These are phyloP conservation scores for Arrhamphus sclerolepis DNA, from an alignment of 2,797 vertebrate genomes.

Conservation along the genomic window DNA sequence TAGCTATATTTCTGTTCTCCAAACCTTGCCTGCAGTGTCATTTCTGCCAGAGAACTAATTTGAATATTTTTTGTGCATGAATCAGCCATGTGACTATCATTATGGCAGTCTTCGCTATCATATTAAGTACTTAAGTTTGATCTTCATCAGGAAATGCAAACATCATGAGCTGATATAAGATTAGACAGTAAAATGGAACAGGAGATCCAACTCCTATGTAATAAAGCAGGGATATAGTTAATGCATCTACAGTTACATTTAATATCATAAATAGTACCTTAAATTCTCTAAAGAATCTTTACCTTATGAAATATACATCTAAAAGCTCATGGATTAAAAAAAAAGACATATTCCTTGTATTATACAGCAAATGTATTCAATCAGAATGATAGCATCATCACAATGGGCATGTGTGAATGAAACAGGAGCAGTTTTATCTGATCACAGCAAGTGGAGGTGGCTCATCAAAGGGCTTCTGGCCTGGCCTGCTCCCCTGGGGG, in stretches of 20 bases:
- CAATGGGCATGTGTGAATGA: conserved; percentile 48
- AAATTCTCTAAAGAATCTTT: too few species aligned
- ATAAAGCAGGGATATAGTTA: conserved; percentile 5
- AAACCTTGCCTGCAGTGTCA: conserved; percentile 13
- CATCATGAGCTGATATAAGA: neutral
- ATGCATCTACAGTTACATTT: neutral
- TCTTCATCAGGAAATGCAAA: conserved; percentile 6
- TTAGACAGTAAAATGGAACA: conserved; percentile 5
- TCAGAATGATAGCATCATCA: conserved; percentile 28
- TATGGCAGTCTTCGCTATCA: conserved; percentile 18
- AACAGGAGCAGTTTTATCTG: conserved; percentile 52
- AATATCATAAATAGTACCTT: too few species aligned
- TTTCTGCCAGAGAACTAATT: conserved; percentile 44
- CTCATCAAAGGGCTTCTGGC: conserved; percentile 73
- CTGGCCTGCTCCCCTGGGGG: conserved; percentile 51
- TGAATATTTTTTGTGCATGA: conserved; percentile 17
- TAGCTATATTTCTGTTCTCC: conserved; percentile 30
- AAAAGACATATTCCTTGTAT: neutral
- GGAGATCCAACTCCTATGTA: neutral
- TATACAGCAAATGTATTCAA: conserved; percentile 24
- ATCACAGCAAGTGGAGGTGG: conserved; percentile 59
- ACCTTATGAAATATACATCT: too few species aligned
- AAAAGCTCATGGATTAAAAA: neutral
- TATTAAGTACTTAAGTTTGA: conserved; percentile 11
- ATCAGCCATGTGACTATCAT: conserved; percentile 23